These are phyloP conservation scores for Dreissena polymorpha DNA, from an alignment of 1,140 invertebrate genomes.

Conservation along the genomic window DNA sequence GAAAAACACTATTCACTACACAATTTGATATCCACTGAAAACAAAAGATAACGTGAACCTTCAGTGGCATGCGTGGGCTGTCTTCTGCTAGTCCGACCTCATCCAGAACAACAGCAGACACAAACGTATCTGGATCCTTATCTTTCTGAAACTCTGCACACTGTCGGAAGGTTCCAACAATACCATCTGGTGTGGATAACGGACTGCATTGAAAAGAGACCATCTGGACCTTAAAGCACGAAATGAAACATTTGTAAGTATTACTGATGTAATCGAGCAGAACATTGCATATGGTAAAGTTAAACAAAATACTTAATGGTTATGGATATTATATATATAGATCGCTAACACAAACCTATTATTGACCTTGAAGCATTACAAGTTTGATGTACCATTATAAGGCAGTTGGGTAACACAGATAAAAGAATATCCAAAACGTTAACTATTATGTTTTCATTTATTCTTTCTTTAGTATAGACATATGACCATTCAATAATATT, in stretches of 20 bases:
- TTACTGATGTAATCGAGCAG: neutral
- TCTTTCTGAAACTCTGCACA: slow-evolving; percentile 73
- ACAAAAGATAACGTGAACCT: slow-evolving; percentile 60
- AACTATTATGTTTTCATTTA: neutral
- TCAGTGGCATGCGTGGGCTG: slow-evolving; percentile 75
- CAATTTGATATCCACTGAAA: neutral
- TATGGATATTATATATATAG: neutral
- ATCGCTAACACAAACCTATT: neutral
- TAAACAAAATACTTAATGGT: neutral
- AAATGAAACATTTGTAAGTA: neutral
- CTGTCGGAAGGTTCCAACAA: slow-evolving; percentile 72
- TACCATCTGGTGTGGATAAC: slow-evolving; percentile 74
- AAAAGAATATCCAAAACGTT: neutral
- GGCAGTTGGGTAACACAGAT: neutral
- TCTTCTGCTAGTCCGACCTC: slow-evolving; percentile 77
- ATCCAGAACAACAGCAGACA: slow-evolving; percentile 76
- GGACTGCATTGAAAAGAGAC: slow-evolving; percentile 77
- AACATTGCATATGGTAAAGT: neutral
- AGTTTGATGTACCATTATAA: neutral
- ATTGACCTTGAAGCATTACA: neutral
- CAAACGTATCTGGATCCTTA: slow-evolving; percentile 69
- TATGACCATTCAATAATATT: neutral
- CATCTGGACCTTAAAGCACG: slow-evolving; percentile 68
- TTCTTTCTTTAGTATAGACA: neutral
- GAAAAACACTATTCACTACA: neutral